Base-by-base conservation (phyloP, 2,797 vertebrate genomes). In the Hozukius guyotensis region DNA sequence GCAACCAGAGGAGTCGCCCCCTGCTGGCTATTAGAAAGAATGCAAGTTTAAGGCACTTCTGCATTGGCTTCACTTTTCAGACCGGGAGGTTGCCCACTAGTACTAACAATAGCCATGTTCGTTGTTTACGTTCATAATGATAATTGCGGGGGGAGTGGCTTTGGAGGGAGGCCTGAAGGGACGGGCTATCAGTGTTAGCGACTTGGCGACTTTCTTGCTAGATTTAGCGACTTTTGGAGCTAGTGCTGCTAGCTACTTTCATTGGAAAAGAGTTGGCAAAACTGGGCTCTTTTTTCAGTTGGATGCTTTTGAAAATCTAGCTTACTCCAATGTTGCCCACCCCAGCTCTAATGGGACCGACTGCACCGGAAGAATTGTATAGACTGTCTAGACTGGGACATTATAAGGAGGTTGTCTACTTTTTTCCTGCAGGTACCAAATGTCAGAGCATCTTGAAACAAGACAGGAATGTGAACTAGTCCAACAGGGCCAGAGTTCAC, bases 401-500 rank as follows among this genome's bases (percentile, higher is more conserved):
- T 53, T 60, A 18, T 83, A 52, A 36, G 10, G 20, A 70, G 25
- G 10, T 34, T 76, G 56, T 63, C 61, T 56, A 63, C 66, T 65
- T 86, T 53, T 7, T 61, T 65, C 57, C 32, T 16, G 31, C 56
- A 77, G 69, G 61, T 46, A 72, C 56, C 22, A 70, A 78, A 86
- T 78, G 49, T 63, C 63, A 77, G 56, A 66, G 31, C 52, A 78
- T 87, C 46, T 77, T 29, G 57, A 79, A 87, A 77, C 46, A 64
- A 78, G 75, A 57, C 62, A 34, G 77, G 72, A 65, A 52, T 76
- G 52, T 76, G 72, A 83, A 73, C 59, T 64, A 53, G 24, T 84
- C 64, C 77, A 83, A 57, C 38, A 27, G 56, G 77, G 84, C 49
- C 80, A 25, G 78, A 85, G 85, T 84, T 87, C 81, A 84, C 52